phyloP scores from a whole-genome alignment of 2,888 invertebrate genomes.

The Drosophila meridionalis region DNA sequence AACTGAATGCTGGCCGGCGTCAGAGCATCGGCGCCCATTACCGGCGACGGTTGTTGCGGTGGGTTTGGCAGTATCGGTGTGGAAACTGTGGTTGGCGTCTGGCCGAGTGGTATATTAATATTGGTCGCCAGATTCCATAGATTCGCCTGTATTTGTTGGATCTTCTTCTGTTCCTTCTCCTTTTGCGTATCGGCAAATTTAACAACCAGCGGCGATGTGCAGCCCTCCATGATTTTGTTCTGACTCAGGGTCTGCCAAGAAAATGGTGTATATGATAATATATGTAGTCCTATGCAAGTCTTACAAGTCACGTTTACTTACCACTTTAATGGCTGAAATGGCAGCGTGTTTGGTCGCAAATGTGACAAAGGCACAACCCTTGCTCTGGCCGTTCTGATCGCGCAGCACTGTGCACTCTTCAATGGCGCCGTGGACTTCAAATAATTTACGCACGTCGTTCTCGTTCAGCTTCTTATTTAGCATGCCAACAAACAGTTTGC shows the following conservation, averaged over 20 bases:
- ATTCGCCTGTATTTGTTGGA: conserved; percentile 97
- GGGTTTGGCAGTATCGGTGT: conserved; percentile 85
- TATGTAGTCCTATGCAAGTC: not conserved
- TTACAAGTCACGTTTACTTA: conserved; percentile 21
- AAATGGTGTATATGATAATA: not conserved
- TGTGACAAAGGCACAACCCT: conserved; percentile 99
- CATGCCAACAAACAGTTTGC: conserved; percentile 99
- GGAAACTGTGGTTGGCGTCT: conserved; percentile 86
- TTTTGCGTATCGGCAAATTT: conserved; percentile 99
- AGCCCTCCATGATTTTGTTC: conserved; percentile 99
- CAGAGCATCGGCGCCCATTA: conserved; percentile 85
- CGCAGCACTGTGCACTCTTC: conserved; percentile 99
- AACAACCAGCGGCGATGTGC: conserved; percentile 98
- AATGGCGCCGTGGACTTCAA: conserved; percentile 96
- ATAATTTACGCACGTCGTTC: conserved; percentile 96
- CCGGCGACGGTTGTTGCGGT: conserved; percentile 85
- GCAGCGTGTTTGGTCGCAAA: conserved; percentile 99
- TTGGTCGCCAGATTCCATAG: conserved; percentile 93
- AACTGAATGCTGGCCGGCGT: conserved; percentile 89
- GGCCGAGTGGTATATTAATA: conserved; percentile 86
- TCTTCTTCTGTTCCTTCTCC: conserved; percentile 98
- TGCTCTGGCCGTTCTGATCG: conserved; percentile 97
- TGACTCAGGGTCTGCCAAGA: conserved; percentile 92
- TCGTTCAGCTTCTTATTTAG: conserved; percentile 97
- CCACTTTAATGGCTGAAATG: conserved; percentile 97